Evolutionary conservation across 2,797 vertebrate genomes (phyloP).

Genomic region (Fratercula arctica): DNA sequence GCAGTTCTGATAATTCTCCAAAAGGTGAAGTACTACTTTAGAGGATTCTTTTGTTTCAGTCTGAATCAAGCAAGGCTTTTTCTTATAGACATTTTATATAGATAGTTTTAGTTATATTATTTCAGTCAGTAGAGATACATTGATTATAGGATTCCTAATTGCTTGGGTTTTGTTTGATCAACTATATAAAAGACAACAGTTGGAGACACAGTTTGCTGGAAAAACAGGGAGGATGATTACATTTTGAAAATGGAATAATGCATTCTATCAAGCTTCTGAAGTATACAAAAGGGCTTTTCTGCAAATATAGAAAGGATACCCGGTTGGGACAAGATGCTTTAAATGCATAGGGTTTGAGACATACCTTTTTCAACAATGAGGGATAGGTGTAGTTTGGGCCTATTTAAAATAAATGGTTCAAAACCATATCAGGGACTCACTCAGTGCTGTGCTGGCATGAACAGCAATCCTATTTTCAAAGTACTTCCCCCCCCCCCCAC

Average conservation of each 20-base stretch:
- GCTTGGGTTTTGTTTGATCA: neutral
- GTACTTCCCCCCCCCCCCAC: accelerated
- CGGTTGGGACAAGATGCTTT: neutral
- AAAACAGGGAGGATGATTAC: neutral
- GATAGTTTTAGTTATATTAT: neutral
- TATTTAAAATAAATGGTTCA: neutral
- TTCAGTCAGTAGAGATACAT: neutral
- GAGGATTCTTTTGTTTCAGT: neutral
- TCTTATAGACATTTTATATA: neutral
- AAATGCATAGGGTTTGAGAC: neutral
- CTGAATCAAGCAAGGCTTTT: neutral
- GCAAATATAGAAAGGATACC: neutral
- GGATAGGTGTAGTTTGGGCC: neutral
- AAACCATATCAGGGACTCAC: neutral
- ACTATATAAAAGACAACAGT: neutral
- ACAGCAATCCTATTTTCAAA: neutral
- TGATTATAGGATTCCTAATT: neutral
- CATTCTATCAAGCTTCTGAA: neutral
- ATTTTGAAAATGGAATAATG: neutral
- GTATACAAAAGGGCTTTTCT: neutral
- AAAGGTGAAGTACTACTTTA: neutral
- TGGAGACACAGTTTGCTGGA: neutral
- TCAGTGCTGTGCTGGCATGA: neutral
- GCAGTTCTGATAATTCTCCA: neutral
- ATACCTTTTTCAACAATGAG: neutral